Percentiles rank a stretch among this genome's conserved stretches.
phyloP scores from a whole-genome alignment of 2,888 invertebrate species.

The Chouioia cunea region DNA sequence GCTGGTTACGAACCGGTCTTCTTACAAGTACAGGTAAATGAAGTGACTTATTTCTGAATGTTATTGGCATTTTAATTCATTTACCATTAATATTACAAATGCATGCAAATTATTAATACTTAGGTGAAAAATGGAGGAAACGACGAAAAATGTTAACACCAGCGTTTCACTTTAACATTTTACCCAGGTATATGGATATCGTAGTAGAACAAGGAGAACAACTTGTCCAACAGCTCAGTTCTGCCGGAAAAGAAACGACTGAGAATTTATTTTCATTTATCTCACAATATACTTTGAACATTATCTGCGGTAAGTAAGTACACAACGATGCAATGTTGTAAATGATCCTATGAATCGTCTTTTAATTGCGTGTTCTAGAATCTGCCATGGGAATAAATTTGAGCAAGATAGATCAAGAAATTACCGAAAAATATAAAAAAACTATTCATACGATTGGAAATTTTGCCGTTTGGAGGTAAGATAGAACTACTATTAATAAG shows the following conservation, averaged over 20 bases:
- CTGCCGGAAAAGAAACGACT: background rate
- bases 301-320: conserved; percentile 19
- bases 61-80: background rate
- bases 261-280: background rate
- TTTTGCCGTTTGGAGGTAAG: conserved; percentile 3
- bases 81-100: too few species aligned
- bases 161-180: conserved; percentile 26
- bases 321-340: too few species aligned
- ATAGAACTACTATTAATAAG: background rate
- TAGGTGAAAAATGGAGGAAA: conserved; percentile 21
- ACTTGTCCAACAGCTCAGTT: background rate
- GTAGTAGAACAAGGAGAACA: background rate
- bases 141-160: conserved; percentile 22
- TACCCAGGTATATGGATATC: conserved; percentile 17
- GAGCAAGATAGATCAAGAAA: conserved; percentile 2
- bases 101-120: background rate
- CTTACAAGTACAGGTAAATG: conserved; percentile 18
- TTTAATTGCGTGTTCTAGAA: background rate
- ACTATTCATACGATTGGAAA: conserved; percentile 13
- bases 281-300: conserved; percentile 11
- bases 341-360: background rate
- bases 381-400: conserved; percentile 22
- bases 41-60: background rate
- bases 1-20: conserved; percentile 14
- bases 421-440: background rate